A percentile compares a stretch with the other conserved stretches of the same genome.
phyloP scores from a whole-genome alignment of 2,888 invertebrate genomes.

The Ethmia dodecea region DNA sequence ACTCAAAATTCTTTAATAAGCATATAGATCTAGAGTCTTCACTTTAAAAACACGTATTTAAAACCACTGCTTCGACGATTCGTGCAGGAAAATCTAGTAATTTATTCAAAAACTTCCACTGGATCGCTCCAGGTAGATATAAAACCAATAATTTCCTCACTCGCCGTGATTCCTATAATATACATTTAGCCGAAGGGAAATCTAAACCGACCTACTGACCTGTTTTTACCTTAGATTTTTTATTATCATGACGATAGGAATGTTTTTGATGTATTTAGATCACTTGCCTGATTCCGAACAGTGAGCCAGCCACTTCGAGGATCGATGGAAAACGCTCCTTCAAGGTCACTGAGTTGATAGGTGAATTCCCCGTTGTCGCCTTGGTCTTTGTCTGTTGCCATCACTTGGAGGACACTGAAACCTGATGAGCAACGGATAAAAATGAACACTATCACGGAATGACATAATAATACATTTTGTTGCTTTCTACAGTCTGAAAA shows the following conservation, averaged over 20 bases:
- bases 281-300: constrained; percentile 80
- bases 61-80: no score
- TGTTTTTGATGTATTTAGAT: neutral
- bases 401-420: constrained; percentile 78
- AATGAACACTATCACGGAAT: no score
- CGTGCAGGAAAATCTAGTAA: no score
- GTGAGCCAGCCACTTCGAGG: constrained; percentile 91
- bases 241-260: neutral
- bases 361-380: constrained; percentile 91
- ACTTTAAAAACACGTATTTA: no score
- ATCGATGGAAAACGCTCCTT: constrained; percentile 89
- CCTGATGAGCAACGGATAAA: no score
- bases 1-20: no score
- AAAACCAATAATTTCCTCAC: constrained; percentile 9
- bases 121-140: constrained; percentile 4
- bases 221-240: constrained; percentile 2
- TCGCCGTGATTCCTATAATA: constrained; percentile 3
- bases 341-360: constrained; percentile 85
- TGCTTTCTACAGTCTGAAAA: no score
- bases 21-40: no score
- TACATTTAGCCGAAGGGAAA: constrained; percentile 5
- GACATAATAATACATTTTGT: no score
- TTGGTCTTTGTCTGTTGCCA: constrained; percentile 89
- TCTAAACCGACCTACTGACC: constrained; percentile 10
- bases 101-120: constrained; percentile 6